phyloP scores from a whole-genome alignment of 2,113 vertebrate species.

The Laticauda laticaudata region DNA sequence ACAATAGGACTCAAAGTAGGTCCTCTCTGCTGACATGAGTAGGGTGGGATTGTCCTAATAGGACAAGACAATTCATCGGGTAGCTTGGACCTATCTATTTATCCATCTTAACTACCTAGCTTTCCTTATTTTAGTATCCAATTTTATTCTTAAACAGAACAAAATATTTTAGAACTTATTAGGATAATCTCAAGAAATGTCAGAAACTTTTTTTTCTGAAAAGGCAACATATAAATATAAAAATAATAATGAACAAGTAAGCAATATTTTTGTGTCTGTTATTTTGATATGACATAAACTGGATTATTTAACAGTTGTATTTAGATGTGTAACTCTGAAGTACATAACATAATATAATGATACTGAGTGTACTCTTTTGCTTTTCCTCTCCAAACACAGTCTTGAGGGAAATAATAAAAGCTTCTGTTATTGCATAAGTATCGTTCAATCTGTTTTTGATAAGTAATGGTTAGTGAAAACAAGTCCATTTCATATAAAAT shows the following conservation, averaged over 20 bases:
- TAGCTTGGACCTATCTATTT: background rate
- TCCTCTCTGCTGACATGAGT: too few species aligned
- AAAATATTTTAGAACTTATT: conserved; percentile 23
- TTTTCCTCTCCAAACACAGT: background rate
- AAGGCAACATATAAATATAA: background rate
- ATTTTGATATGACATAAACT: background rate
- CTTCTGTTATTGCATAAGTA: background rate
- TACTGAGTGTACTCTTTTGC: background rate
- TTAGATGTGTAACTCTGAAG: background rate
- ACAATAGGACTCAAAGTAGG: background rate
- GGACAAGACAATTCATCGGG: background rate
- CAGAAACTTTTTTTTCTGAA: background rate
- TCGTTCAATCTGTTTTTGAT: background rate
- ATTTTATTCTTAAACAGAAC: conserved; percentile 7
- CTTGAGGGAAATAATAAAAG: background rate
- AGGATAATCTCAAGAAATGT: background rate
- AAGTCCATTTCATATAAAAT: background rate
- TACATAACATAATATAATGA: background rate
- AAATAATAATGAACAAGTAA: background rate
- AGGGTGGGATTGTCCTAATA: too few species aligned
- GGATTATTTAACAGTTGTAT: background rate
- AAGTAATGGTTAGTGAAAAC: background rate
- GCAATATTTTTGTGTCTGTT: conserved; percentile 10
- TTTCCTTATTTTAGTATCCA: background rate
- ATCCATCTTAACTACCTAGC: background rate